Evolutionary conservation across 2,888 invertebrate species (phyloP), one percentile per base, ranked within the genome.

Genomic region (Himalopsyche japonica): DNA sequence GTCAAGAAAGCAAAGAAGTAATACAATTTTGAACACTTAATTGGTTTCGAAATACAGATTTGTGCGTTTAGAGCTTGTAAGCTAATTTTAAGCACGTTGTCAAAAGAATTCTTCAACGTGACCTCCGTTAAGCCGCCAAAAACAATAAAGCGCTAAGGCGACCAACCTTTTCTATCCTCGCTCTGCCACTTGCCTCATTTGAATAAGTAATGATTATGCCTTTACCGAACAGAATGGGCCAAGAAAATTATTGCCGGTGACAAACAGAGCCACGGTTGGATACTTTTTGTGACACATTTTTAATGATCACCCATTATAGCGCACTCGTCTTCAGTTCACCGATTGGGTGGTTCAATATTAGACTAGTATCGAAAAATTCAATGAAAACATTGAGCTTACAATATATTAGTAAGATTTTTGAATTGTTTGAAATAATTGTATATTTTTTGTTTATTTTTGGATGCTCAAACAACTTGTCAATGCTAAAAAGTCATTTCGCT

Each of bases 171-270:
- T 76, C 43, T 76, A 27, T 76, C 76, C 43, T 43, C 43, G 49
- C 70, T 82, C 80, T 76, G 48, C 77, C 77, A 70, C 81, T 37
- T 27, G 48, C 43, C 82, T 82, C 85, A 85, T 85, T 85, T 82
- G 85, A 82, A 85, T 85, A 85, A 82, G 80, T 85, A 85, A 85
- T 82, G 82, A 85, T 85, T 76, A 85, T 85, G 76, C 77, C 64
- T 70, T 32, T n/a, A 70, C 48, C 30, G 81, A 32, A 70, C 81
- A 81, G 64, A 81, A 70, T 81, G 81, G 81, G 32, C 70, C 34
- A 81, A 79, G 47, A 43, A 70, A 70, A 70, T 70, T 70, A 81
- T 70, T 34, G 81, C 64, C 81, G 81, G 81, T 70, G 70, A 81
- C 81, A 81, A 81, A 57, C 81, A 81, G 57, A 43, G 81, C 81